These are phyloP conservation scores for Nephrotoma flavescens DNA, from an alignment of 2,888 invertebrate species.

Conservation along the genomic window DNA sequence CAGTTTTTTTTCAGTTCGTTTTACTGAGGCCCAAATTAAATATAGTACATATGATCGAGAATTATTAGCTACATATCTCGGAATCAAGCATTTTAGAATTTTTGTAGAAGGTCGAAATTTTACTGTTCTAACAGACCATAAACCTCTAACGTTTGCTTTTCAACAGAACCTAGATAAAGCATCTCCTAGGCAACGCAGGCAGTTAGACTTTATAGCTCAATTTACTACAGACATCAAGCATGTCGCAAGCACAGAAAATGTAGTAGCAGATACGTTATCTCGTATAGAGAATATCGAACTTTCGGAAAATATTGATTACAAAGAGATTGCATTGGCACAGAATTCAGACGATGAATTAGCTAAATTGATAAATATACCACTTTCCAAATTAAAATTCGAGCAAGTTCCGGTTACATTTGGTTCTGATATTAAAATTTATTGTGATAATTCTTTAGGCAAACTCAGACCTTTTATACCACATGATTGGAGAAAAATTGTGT, in stretches of 20 bases:
- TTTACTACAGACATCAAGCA: background rate
- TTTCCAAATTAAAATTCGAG: too few species aligned
- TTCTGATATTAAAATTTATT: too few species aligned
- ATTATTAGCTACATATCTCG: slow-evolving; percentile 11
- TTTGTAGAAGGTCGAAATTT: too few species aligned
- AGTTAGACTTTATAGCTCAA: slow-evolving; percentile 6
- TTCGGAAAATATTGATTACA: background rate
- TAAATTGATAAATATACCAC: too few species aligned
- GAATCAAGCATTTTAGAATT: too few species aligned
- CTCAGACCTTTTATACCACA: too few species aligned
- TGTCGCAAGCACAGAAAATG: background rate
- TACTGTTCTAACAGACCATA: slow-evolving; percentile 6
- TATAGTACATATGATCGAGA: slow-evolving; percentile 23
- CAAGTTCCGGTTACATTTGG: too few species aligned
- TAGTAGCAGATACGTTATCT: background rate
- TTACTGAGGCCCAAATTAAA: too few species aligned
- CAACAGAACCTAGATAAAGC: background rate
- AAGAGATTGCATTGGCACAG: background rate
- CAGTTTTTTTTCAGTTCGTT: slow-evolving; percentile 16
- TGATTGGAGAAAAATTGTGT: slow-evolving; percentile 8
- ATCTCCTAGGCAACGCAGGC: too few species aligned
- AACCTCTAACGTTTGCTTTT: slow-evolving; percentile 16
- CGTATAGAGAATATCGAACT: background rate
- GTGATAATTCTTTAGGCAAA: too few species aligned
- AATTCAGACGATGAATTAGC: too few species aligned